Base-by-base conservation (phyloP, 2,113 vertebrate genomes). In the Microtus montanus region DNA sequence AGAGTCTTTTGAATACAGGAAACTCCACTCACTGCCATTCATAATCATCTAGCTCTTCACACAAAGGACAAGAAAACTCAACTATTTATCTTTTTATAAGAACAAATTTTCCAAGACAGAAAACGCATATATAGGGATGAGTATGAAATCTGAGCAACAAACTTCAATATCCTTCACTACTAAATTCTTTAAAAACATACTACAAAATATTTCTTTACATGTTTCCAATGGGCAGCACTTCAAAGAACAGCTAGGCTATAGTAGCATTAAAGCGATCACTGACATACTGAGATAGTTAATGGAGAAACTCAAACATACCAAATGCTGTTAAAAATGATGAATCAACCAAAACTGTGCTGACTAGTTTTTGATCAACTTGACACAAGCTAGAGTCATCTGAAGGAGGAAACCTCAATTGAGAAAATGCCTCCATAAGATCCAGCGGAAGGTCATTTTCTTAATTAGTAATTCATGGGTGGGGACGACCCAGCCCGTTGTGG, bases 181-280 rank as follows among this genome's bases (percentile, higher is more conserved):
- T 61, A 2, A 87, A 66, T 64, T 85, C 38, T 52, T 70, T 71
- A 87, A 71, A 84, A 73, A 94, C 13, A 7, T 58, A 54, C 24
- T 89, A 89, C 41, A 96, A 97, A 93, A 85, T 33, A 77, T 68
- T 63, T 71, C 33, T 92, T 85, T 83, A 83, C 79, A 92, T 92
- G 94, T 89, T 97, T 97, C 87, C 92, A 96, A 97, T 77, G 90
- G 90, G 90, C 12, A 96, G 85, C 52, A 83, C 83, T 96, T 96
- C 85, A 97, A 98, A 97, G 96, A 96, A 95, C 78, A 95, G 93
- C 83, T 92, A 94, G 96, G 74, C 61, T 87, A 54, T 54, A 95
- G 84, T 97, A 84, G 95, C 89, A 97, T 94, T 97, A 95, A 96
- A 98, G 94, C 90, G 80, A 97, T 94, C 96, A 96, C 26, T 88